Evolutionary conservation across 2,113 vertebrate species (phyloP).

Genomic region (Benitochromis conjunctus): DNA sequence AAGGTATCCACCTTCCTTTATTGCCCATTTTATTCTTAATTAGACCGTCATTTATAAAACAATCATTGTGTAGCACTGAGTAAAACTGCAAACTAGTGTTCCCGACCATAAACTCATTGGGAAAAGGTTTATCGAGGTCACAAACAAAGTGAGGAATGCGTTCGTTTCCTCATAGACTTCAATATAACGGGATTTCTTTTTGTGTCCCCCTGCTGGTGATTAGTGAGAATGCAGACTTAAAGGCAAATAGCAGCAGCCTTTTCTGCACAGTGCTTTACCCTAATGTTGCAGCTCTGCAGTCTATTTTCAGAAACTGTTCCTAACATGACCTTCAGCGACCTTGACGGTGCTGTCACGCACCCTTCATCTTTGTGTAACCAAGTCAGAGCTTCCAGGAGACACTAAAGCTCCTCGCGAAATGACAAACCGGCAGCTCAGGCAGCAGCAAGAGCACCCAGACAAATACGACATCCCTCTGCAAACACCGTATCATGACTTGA

Average conservation of each 20-base stretch:
- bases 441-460: constrained; percentile 6
- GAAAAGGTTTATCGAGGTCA: background rate
- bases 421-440: constrained; percentile 28
- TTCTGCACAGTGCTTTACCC: background rate
- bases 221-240: background rate
- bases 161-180: background rate
- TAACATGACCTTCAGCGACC: constrained; percentile 5
- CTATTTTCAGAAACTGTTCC: background rate
- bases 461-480: constrained; percentile 13
- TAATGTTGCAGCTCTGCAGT: background rate
- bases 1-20: background rate
- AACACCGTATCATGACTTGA: constrained; percentile 24
- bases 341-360: background rate
- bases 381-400: constrained; percentile 3
- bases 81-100: background rate
- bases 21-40: background rate
- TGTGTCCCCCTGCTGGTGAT: background rate
- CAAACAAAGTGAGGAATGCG: background rate
- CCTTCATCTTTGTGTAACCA: constrained; percentile 2
- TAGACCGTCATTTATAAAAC: background rate
- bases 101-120: background rate
- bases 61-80: background rate
- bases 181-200: background rate
- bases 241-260: background rate
- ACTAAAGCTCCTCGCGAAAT: constrained; percentile 9